Percentiles rank a stretch among this genome's conserved stretches.
phyloP scores from a whole-genome alignment of 2,113 vertebrate species.

The Ailuropoda melanoleuca region DNA sequence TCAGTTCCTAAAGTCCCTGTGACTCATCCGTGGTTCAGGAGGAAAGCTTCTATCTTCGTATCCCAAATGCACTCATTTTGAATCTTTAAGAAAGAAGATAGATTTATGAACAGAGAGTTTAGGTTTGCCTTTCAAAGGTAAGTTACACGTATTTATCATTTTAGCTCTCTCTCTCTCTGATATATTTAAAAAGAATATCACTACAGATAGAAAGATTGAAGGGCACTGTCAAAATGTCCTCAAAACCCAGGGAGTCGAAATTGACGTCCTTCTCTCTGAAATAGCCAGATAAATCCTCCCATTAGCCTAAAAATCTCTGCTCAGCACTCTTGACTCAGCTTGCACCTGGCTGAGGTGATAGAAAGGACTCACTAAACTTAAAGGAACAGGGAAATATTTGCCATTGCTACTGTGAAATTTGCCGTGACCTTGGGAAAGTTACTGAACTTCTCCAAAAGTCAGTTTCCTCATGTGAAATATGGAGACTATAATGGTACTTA shows the following conservation, averaged over 20 bases:
- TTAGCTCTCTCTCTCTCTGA: background rate
- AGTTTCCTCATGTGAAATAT: background rate
- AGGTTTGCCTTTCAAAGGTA: constrained; percentile 13
- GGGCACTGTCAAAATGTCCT: background rate
- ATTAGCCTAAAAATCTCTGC: background rate
- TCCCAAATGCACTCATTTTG: background rate
- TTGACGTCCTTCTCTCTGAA: background rate
- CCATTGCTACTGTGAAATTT: background rate
- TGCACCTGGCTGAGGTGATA: background rate
- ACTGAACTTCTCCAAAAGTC: background rate
- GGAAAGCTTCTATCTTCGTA: background rate
- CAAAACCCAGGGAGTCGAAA: background rate
- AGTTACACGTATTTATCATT: background rate
- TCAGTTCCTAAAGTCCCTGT: constrained; percentile 1
- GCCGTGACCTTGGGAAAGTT: background rate
- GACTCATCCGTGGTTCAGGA: background rate
- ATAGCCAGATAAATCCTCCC: background rate
- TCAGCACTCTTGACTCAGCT: background rate
- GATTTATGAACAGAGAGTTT: background rate
- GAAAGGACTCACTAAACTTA: background rate
- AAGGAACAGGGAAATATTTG: background rate
- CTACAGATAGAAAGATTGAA: background rate
- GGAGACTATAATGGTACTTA: background rate
- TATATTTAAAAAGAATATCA: background rate
- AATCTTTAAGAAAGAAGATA: constrained; percentile 20